Evolutionary conservation across 2,113 vertebrate species (phyloP).

Genomic region (Proterorhinus semilunaris): DNA sequence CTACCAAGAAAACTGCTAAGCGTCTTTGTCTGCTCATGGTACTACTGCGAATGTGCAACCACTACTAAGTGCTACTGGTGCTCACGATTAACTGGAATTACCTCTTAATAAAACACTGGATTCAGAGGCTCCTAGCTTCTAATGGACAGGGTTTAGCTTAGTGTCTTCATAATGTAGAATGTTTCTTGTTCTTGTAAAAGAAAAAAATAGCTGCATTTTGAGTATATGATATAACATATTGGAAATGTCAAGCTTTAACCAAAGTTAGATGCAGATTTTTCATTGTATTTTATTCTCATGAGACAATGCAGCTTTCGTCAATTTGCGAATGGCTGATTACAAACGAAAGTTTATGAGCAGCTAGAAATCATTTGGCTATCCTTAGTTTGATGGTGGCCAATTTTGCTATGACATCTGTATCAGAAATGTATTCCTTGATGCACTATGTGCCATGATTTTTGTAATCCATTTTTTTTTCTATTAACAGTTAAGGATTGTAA

Average conservation of each 20-base stretch:
- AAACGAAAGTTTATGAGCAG: slow-evolving; percentile 67
- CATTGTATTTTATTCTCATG: slow-evolving; percentile 37
- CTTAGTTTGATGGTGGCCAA: slow-evolving; percentile 63
- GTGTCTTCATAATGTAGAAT: slow-evolving; percentile 19
- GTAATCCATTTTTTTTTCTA: slow-evolving; percentile 62
- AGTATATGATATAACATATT: slow-evolving; percentile 34
- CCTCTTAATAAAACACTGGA: slow-evolving; percentile 63
- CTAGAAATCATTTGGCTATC: slow-evolving; percentile 72
- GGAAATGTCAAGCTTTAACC: slow-evolving; percentile 67
- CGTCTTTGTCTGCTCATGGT: slow-evolving; percentile 48
- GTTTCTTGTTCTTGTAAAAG: slow-evolving; percentile 22
- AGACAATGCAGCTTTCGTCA: slow-evolving; percentile 69
- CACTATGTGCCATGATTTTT: slow-evolving; percentile 85
- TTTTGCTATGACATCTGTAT: slow-evolving; percentile 88
- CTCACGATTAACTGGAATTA: slow-evolving; percentile 75
- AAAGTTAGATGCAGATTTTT: slow-evolving; percentile 65
- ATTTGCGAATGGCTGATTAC: slow-evolving; percentile 52
- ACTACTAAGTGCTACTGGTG: slow-evolving; percentile 67
- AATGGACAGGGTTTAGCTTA: slow-evolving; percentile 17
- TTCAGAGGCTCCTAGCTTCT: slow-evolving; percentile 22
- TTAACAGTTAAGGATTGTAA: slow-evolving; percentile 72
- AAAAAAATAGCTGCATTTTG: slow-evolving; percentile 31
- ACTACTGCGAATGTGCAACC: slow-evolving; percentile 57
- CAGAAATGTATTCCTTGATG: slow-evolving; percentile 87
- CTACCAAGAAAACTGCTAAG: slow-evolving; percentile 28